Evolutionary conservation across 1,140 invertebrate species (phyloP).

Genomic region (Harlomillsia oculata): DNA sequence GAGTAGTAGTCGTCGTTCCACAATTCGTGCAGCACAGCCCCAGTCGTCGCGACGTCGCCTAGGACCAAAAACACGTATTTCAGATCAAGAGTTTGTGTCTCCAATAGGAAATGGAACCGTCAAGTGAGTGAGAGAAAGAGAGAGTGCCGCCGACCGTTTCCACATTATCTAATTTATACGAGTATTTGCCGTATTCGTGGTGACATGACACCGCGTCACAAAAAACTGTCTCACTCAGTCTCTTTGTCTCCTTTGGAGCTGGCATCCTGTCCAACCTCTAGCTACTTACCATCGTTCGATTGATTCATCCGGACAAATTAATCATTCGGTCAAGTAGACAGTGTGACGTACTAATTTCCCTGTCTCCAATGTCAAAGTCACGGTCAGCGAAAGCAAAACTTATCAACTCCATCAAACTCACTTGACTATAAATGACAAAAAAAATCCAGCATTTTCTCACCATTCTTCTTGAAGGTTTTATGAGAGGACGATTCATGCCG

Average conservation of each 20-base stretch:
- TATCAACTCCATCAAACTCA: background rate
- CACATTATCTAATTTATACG: constrained; percentile 10
- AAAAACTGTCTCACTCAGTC: background rate
- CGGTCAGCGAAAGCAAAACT: background rate
- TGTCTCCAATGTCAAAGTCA: background rate
- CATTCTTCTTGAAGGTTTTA: constrained; percentile 76
- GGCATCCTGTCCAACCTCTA: too few relatives aligned
- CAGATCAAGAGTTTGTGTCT: too few relatives aligned
- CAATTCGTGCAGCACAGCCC: constrained; percentile 88
- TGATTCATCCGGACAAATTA: too few relatives aligned
- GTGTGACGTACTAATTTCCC: too few relatives aligned
- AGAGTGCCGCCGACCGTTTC: background rate
- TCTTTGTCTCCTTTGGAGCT: too few relatives aligned
- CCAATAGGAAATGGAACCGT: background rate
- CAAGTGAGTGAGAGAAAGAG: background rate
- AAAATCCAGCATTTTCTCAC: too few relatives aligned
- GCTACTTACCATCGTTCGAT: too few relatives aligned
- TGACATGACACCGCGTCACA: background rate
- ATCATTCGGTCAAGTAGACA: too few relatives aligned
- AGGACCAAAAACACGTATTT: too few relatives aligned
- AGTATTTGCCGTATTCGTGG: too few relatives aligned
- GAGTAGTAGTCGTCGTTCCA: constrained; percentile 47
- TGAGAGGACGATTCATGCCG: constrained; percentile 78
- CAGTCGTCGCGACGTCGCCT: constrained; percentile 62
- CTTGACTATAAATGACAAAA: too few relatives aligned